A percentile compares a stretch with the other conserved stretches of the same genome.
phyloP scores from a whole-genome alignment of 2,888 invertebrate genomes.

The Hyposoter didymator region DNA sequence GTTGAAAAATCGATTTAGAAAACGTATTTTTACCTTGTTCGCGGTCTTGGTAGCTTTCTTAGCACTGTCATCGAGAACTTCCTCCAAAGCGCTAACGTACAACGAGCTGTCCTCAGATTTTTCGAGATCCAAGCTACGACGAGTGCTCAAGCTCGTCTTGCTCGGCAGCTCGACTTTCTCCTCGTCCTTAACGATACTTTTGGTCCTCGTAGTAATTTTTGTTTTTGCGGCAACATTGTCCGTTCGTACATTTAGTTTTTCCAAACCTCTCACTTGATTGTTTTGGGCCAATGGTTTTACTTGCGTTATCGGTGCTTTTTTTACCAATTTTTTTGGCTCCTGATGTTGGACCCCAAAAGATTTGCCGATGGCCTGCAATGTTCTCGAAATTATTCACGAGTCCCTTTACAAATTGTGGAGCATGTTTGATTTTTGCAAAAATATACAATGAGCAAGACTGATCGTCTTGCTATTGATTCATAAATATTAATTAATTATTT shows the following conservation, averaged over 20 bases:
- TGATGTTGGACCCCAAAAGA: conserved; percentile 76
- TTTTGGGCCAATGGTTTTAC: conserved; percentile 67
- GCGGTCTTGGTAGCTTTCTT: conserved; percentile 69
- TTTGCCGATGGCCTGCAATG: conserved; percentile 80
- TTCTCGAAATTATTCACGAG: background rate
- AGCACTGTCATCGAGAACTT: conserved; percentile 83
- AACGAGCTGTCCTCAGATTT: conserved; percentile 90
- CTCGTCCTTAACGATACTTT: conserved; percentile 75
- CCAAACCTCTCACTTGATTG: conserved; percentile 71
- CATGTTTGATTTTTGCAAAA: too few species aligned
- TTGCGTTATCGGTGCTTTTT: conserved; percentile 70
- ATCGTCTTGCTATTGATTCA: too few species aligned
- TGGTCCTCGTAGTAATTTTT: conserved; percentile 73
- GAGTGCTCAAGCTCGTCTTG: conserved; percentile 74
- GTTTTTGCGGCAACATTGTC: conserved; percentile 71
- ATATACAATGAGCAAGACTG: too few species aligned
- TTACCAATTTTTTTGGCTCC: conserved; percentile 77
- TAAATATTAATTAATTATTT: too few species aligned
- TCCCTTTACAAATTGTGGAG: background rate
- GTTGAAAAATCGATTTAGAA: background rate
- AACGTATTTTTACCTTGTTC: conserved; percentile 70
- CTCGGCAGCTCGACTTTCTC: conserved; percentile 66
- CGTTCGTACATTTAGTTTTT: conserved; percentile 73
- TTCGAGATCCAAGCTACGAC: conserved; percentile 86
- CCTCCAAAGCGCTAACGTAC: conserved; percentile 92